Evolutionary conservation across 2,888 invertebrate genomes (phyloP).

Genomic region (Eretmocerus hayati): DNA sequence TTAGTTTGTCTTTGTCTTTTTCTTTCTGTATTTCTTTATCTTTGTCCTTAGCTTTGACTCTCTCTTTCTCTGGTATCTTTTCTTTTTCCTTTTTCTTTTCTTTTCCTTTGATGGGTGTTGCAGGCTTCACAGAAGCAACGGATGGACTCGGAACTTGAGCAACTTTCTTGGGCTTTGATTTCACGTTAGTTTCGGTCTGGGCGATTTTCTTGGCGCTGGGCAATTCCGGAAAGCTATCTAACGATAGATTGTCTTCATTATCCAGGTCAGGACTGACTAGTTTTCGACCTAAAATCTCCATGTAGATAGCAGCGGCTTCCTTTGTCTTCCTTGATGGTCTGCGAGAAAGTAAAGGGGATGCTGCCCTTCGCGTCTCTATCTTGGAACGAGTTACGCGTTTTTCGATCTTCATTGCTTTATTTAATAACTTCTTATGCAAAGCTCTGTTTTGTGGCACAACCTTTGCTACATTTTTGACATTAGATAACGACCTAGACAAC

Average conservation of each 20-base stretch:
- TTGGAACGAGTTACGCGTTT: constrained; percentile 41
- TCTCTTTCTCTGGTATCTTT: constrained; percentile 7
- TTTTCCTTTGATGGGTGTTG: background rate
- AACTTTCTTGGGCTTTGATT: constrained; percentile 45
- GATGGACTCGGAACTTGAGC: background rate
- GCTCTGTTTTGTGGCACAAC: constrained; percentile 11
- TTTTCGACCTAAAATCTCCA: constrained; percentile 67
- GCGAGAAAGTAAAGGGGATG: constrained; percentile 26
- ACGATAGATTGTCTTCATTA: constrained; percentile 57
- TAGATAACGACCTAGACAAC: background rate
- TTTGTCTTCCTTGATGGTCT: constrained; percentile 66
- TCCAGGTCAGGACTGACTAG: constrained; percentile 57
- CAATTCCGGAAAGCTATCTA: constrained; percentile 62
- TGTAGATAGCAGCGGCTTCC: constrained; percentile 66
- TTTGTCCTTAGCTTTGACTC: background rate
- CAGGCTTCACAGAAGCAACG: background rate
- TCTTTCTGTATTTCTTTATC: constrained; percentile 7
- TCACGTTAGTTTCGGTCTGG: constrained; percentile 55
- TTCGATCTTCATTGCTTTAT: constrained; percentile 21
- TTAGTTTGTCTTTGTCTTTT: constrained; percentile 5
- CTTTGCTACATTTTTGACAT: background rate
- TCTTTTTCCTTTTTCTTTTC: background rate
- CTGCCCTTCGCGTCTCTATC: constrained; percentile 20
- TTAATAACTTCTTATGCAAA: constrained; percentile 17
- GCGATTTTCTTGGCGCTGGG: constrained; percentile 59